Conservation (phyloP, 2,113 vertebrate species). For the Phoenicopterus ruber region DNA sequence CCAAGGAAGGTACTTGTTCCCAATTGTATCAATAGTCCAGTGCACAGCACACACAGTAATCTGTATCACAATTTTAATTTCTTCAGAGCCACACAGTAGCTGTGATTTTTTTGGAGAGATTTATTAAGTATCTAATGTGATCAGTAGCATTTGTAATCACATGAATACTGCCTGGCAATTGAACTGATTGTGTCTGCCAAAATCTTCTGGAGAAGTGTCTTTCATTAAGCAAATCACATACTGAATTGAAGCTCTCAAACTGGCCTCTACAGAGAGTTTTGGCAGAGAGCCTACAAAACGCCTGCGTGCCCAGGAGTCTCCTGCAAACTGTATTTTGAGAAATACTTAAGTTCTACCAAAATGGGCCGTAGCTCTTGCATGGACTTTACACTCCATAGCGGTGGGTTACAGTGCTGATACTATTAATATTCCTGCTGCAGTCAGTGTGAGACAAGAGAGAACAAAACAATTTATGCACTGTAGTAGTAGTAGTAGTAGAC, state of each 20-base stretch:
- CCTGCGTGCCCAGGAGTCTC: not conserved
- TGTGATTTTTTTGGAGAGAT: constrained; percentile 28
- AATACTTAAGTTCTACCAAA: not conserved
- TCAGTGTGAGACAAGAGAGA: not conserved
- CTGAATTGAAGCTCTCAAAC: constrained; percentile 17
- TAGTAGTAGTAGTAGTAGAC: not conserved
- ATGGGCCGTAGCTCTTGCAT: not conserved
- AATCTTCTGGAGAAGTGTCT: constrained; percentile 46
- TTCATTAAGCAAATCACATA: constrained; percentile 61
- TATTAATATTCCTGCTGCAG: not conserved
- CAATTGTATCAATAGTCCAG: not conserved
- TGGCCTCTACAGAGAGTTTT: constrained; percentile 15
- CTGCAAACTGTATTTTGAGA: not conserved
- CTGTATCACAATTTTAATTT: not conserved
- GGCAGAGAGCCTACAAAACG: not conserved
- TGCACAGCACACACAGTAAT: not conserved
- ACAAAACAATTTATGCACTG: not conserved
- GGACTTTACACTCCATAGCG: not conserved
- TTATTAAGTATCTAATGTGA: constrained; percentile 47
- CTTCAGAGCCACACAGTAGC: constrained; percentile 26
- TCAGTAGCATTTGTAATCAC: constrained; percentile 41
- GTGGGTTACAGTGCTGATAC: not conserved
- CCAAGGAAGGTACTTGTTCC: not conserved
- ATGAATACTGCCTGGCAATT: constrained; percentile 54
- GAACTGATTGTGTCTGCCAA: constrained; percentile 10